Evolutionary conservation across 2,888 invertebrate species (phyloP), one percentile per base, ranked within the genome.

Genomic region (Drosophila neonasuta): DNA sequence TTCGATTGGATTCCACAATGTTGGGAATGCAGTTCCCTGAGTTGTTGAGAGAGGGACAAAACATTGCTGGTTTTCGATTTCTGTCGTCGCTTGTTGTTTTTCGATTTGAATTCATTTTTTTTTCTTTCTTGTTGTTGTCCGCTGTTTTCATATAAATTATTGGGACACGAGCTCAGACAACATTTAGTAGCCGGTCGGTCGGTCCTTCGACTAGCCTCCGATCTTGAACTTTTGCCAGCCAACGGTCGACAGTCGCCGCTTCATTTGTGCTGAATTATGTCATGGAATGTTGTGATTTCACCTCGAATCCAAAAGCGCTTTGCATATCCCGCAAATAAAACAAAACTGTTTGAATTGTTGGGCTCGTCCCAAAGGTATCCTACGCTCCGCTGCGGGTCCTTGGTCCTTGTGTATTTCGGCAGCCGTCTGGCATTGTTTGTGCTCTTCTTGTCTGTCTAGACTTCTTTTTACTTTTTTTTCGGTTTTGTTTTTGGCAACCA

Each of bases 81-180:
- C 59, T 62, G 60, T 71, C 50, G 61, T 66, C 44, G 36, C 51
- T 52, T 59, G 39, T 62, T 66, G 39, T 51, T 15, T 41, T 41
- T 41, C 15, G 39, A 41, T 41, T 42, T 44, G 13, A 17, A 30
- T 34, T 67, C 49, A 42, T 51, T 44, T 42, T 54, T 39, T 58
- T 10, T 48, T 15, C 1, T 15, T 5, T 20, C 20, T 5, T 20
- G 20, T 5, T 24, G 24, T 24, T 6, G n/a, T 58, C 7, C 48
- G 41, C 46, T 54, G 51, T 55, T 60, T 69, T 72, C 59, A 66
- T 74, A 77, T 85, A 87, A 84, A 82, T 83, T 79, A 83, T 85
- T 78, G 87, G 65, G 56, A 82, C 87, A 82, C 78, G 78, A 78
- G 76, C 68, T 78, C 68, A 51, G 52, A 58, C 57, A 59, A 55